Evolutionary conservation across 1,140 invertebrate genomes (phyloP), one percentile per base, ranked within the genome.

Genomic region (Chymomyza costata): DNA sequence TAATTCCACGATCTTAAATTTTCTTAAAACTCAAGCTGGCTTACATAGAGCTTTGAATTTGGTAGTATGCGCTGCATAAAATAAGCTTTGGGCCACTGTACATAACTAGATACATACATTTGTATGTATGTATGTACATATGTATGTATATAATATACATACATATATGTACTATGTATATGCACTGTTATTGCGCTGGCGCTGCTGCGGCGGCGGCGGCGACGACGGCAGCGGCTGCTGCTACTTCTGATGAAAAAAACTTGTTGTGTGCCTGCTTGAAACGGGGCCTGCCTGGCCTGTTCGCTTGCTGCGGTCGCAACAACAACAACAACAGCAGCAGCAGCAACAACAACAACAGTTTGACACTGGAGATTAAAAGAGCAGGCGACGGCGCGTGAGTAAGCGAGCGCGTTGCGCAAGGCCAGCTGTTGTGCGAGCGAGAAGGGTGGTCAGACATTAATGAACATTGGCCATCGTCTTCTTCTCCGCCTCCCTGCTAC

Each of bases 351-450:
- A 25, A 8, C 21, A 25, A 25, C 21, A 25, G 21, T 25, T 8
- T 53, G 63, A 71, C 68, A 71, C 63, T 71, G 58, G 58, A 66
- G 68, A 73, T 71, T 67, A 70, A 71, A n/a, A 71, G 69, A 66
- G 67, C 48, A 49, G 55, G 32, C 47, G 37, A 18, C 40, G 35
- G 39, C 52, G 47, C 49, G 47, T 67, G 66, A 67, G 65, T 58
- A 76, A 76, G 65, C 71, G 70, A 76, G 71, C 66, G 43, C 71
- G 71, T 76, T 76, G 73, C 71, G 71, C 71, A 76, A 76, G 71
- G 71, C 71, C 71, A 69, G 61, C 30, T 35, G 54, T 53, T 66
- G 63, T 73, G 59, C 30, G 40, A 63, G 52, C 32, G 64, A 45
- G n/a, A 58, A 76, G 18, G 53, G 44, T 21, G 48, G 35, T 52